Conservation (phyloP, 1,140 invertebrate species). For the Drosophila mauritiana region DNA sequence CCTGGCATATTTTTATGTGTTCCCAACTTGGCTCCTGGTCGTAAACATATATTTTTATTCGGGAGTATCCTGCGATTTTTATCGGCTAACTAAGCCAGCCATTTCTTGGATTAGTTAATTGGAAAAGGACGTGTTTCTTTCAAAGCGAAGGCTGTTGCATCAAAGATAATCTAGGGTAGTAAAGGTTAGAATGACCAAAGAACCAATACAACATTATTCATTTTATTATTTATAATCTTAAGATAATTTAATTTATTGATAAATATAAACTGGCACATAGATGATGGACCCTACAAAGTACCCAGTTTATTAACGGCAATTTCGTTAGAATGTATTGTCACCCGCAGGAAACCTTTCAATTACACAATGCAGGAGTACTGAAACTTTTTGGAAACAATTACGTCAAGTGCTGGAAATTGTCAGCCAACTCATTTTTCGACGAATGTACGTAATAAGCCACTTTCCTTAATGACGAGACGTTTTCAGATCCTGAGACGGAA, state of each 20-base stretch:
- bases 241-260: not conserved
- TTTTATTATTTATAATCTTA: not conserved
- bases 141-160: not conserved
- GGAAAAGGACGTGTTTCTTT: not conserved
- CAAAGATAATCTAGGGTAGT: not conserved
- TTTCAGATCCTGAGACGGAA: conserved; percentile 48
- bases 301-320: conserved; percentile 1
- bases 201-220: not conserved
- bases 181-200: no score
- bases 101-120: conserved; percentile 21
- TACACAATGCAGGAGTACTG: conserved; percentile 12
- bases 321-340: conserved; percentile 14
- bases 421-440: conserved; percentile 8
- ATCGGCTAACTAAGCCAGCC: conserved; percentile 5
- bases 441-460: conserved; percentile 41
- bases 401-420: conserved; percentile 31
- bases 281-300: conserved; percentile 12
- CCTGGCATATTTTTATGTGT: not conserved
- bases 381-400: conserved; percentile 49
- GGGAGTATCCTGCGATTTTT: conserved; percentile 5
- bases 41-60: conserved; percentile 28
- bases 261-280: no score
- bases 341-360: conserved; percentile 30
- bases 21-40: not conserved
- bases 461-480: conserved; percentile 57